These are phyloP conservation scores for Trileptium ribeirensis DNA, from an alignment of 2,888 invertebrate genomes.

Conservation along the genomic window DNA sequence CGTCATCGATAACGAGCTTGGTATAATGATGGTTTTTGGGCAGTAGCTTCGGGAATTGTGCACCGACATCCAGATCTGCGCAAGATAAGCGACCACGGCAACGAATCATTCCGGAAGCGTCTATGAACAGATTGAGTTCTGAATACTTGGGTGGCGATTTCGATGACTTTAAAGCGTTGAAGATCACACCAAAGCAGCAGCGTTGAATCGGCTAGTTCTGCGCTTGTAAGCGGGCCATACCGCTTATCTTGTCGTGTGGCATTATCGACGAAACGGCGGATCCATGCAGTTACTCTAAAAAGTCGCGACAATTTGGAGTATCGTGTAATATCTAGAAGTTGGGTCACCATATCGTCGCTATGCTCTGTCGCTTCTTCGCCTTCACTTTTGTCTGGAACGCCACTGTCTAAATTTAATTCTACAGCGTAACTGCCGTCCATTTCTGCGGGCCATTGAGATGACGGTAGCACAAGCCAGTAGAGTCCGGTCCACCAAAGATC, in stretches of 20 bases:
- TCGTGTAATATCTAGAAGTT: not conserved
- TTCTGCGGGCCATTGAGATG: not conserved
- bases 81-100: slow-evolving; percentile 15
- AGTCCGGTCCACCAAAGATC: not conserved
- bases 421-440: not conserved
- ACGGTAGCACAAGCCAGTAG: not conserved
- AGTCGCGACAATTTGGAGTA: not conserved
- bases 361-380: not conserved
- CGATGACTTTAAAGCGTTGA: not conserved
- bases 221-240: not conserved
- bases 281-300: not conserved
- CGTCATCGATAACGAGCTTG: not conserved
- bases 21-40: not conserved
- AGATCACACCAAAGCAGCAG: not conserved
- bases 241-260: not conserved
- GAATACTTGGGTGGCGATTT: not conserved
- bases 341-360: not conserved
- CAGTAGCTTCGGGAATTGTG: slow-evolving; percentile 11
- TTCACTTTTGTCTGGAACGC: too few species aligned
- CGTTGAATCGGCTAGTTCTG: not conserved
- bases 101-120: slow-evolving; percentile 1
- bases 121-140: not conserved
- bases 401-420: not conserved
- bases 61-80: slow-evolving; percentile 8
- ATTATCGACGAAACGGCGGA: not conserved